Percentiles rank a stretch among this genome's conserved stretches.
These are phyloP conservation scores for Garrulus glandarius DNA, from an alignment of 2,797 vertebrate species.

Conservation along the genomic window DNA sequence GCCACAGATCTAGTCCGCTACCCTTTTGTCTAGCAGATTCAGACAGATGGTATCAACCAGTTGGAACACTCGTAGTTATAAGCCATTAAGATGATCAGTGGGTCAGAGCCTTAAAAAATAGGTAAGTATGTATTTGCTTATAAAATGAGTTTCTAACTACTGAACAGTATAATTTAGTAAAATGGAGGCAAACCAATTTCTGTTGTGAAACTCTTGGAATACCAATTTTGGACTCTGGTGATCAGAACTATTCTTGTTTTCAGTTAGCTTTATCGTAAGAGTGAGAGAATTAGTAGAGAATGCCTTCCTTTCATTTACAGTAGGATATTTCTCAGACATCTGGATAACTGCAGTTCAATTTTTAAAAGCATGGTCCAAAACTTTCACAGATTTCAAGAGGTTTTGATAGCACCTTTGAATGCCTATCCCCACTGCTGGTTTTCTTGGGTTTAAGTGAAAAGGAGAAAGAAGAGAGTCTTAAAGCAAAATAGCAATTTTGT, in stretches of 20 bases:
- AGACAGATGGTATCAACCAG: slow-evolving; percentile 26
- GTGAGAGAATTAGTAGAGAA: not conserved
- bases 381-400: not conserved
- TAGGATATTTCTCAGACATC: not conserved
- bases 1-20: not conserved
- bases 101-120: slow-evolving; percentile 36
- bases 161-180: slow-evolving; percentile 51
- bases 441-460: not conserved
- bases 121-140: slow-evolving; percentile 14
- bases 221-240: slow-evolving; percentile 52
- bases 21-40: slow-evolving; percentile 29
- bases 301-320: not conserved
- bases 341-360: not conserved
- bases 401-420: not conserved
- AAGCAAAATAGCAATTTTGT: not conserved
- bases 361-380: not conserved
- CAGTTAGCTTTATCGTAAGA: slow-evolving; percentile 20
- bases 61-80: slow-evolving; percentile 1
- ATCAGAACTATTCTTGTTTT: slow-evolving; percentile 45
- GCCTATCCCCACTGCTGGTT: not conserved
- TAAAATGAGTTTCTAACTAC: slow-evolving; percentile 49
- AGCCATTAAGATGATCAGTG: not conserved
- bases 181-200: slow-evolving; percentile 38
- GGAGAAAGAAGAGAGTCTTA: not conserved
- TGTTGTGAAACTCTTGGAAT: slow-evolving; percentile 28